phyloP scores from a whole-genome alignment of 2,888 invertebrate genomes.

The Hedychridium roseum region DNA sequence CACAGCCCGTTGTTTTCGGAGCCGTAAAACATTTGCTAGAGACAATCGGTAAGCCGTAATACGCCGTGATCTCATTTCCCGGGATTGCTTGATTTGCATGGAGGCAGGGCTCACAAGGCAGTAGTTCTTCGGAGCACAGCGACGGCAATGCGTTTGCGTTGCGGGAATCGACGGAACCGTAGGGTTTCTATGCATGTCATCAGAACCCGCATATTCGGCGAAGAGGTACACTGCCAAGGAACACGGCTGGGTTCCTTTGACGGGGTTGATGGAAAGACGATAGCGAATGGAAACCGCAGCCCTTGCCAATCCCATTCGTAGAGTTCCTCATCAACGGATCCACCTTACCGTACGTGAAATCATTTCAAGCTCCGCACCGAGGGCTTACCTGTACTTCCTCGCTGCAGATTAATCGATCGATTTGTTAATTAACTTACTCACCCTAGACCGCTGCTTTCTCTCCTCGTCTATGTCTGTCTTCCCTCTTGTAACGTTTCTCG shows the following conservation, averaged over 20 bases:
- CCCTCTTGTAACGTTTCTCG: too few relatives aligned
- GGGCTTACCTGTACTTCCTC: too few relatives aligned
- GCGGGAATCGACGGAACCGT: slow-evolving; percentile 6
- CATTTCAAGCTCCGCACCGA: too few relatives aligned
- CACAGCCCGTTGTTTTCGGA: too few relatives aligned
- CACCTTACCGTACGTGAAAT: too few relatives aligned
- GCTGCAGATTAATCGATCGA: too few relatives aligned
- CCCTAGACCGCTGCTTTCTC: too few relatives aligned
- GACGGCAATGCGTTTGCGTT: too few relatives aligned
- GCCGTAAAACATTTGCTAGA: too few relatives aligned
- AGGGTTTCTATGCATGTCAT: slow-evolving; percentile 32
- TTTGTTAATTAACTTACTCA: too few relatives aligned
- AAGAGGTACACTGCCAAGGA: slow-evolving; percentile 5
- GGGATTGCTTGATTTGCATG: slow-evolving; percentile 47
- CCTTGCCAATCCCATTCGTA: slow-evolving; percentile 4
- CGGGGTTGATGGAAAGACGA: slow-evolving; percentile 16
- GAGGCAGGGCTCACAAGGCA: slow-evolving; percentile 15
- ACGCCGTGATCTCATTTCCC: slow-evolving; percentile 41
- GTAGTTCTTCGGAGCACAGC: too few relatives aligned
- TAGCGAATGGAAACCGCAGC: slow-evolving; percentile 15
- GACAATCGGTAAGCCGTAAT: slow-evolving; percentile 38
- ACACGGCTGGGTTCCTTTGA: slow-evolving; percentile 22
- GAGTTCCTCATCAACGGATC: slow-evolving; percentile 11
- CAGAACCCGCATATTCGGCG: slow-evolving; percentile 19
- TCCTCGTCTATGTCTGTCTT: too few relatives aligned